These are phyloP conservation scores for Acrossocheilus wenchowensis DNA, from an alignment of 2,797 vertebrate genomes.

Conservation along the genomic window DNA sequence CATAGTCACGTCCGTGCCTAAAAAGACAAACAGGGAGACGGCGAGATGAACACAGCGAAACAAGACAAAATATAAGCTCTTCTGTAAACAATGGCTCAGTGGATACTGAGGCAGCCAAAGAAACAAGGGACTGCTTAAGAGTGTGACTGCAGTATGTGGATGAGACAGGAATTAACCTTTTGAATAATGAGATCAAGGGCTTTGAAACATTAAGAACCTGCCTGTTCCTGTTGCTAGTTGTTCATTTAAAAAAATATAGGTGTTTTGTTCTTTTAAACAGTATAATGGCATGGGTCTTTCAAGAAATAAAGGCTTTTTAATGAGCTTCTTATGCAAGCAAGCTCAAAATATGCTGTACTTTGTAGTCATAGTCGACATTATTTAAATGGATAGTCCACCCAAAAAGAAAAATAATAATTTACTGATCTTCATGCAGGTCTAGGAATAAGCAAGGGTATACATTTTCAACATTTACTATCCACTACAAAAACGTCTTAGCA, in stretches of 20 bases:
- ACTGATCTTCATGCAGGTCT: neutral
- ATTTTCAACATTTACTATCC: neutral
- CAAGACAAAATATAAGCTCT: slow-evolving; percentile 27
- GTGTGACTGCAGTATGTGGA: slow-evolving; percentile 14
- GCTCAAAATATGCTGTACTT: neutral
- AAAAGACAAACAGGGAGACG: slow-evolving; percentile 38
- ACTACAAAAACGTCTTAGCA: neutral
- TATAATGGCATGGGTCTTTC: neutral
- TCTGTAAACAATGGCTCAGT: slow-evolving; percentile 31
- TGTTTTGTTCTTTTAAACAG: neutral
- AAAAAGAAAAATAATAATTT: neutral
- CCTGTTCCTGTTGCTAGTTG: neutral
- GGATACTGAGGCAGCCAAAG: slow-evolving; percentile 9
- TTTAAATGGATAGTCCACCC: neutral
- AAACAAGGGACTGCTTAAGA: slow-evolving; percentile 7
- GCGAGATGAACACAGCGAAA: slow-evolving; percentile 18
- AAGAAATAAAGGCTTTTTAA: neutral
- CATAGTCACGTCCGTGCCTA: slow-evolving; percentile 31
- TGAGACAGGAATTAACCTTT: slow-evolving; percentile 14
- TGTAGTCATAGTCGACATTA: neutral
- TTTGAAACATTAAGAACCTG: slow-evolving; percentile 5
- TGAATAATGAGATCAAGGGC: slow-evolving; percentile 30
- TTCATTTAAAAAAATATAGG: neutral
- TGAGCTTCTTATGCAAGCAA: neutral
- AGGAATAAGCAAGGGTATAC: neutral